A percentile compares a stretch with the other conserved stretches of the same genome.
Evolutionary conservation across 2,113 vertebrate species (phyloP).

Genomic region (Triplophysa tibetana): DNA sequence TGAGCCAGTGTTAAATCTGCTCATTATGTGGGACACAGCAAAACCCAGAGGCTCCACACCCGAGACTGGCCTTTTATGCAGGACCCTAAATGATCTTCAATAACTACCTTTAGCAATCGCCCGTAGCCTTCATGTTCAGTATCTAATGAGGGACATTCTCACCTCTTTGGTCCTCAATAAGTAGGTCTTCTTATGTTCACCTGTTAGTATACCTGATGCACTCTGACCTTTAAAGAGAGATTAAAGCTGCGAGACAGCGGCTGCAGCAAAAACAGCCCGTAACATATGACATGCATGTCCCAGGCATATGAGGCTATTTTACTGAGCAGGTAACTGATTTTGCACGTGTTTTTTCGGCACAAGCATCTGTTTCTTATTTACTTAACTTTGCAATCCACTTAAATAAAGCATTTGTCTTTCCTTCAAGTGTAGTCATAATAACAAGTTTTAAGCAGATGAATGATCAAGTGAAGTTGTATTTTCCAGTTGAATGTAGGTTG

Average conservation of each 20-base stretch:
- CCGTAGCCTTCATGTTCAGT: neutral
- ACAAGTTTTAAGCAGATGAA: too few species aligned
- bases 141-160: slow-evolving; percentile 22
- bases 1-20: slow-evolving; percentile 20
- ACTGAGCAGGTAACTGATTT: too few species aligned
- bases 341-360: too few species aligned
- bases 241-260: neutral
- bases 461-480: too few species aligned
- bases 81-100: slow-evolving; percentile 5
- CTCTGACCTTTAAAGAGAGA: slow-evolving; percentile 31
- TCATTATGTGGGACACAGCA: slow-evolving; percentile 43
- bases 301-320: neutral
- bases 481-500: too few species aligned
- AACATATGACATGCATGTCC: neutral
- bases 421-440: too few species aligned
- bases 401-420: too few species aligned
- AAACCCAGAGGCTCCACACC: slow-evolving; percentile 21
- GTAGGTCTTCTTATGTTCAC: neutral
- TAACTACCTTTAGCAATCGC: neutral
- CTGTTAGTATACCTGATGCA: slow-evolving; percentile 2
- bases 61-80: slow-evolving; percentile 8
- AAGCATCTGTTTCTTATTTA: too few species aligned
- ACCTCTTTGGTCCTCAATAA: slow-evolving; percentile 5
- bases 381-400: too few species aligned
- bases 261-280: neutral